phyloP scores from a whole-genome alignment of 2,888 invertebrate genomes.

The Caenorhabditis parvicauda region DNA sequence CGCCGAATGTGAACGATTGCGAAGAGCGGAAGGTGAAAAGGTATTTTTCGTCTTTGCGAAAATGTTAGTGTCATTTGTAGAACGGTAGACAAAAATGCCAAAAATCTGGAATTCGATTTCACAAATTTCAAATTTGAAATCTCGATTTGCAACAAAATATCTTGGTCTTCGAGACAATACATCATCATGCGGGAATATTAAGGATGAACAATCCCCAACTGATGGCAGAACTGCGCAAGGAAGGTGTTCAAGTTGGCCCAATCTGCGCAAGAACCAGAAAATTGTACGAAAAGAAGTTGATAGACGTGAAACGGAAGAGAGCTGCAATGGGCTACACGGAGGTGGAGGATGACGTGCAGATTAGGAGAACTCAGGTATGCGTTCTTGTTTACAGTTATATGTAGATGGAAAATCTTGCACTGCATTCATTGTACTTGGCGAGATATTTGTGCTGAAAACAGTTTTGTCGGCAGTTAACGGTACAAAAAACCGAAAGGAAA shows the following conservation, averaged over 20 bases:
- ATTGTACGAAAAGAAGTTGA: constrained; percentile 46
- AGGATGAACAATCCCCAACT: constrained; percentile 26
- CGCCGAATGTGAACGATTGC: constrained; percentile 28
- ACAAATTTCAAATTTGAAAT: too few species aligned
- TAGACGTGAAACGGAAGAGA: constrained; percentile 17
- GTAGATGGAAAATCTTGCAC: too few species aligned
- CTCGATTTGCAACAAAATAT: background rate
- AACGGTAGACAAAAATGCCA: background rate
- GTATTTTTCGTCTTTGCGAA: too few species aligned
- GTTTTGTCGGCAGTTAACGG: too few species aligned
- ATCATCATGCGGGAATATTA: too few species aligned
- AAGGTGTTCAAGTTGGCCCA: constrained; percentile 44
- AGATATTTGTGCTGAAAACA: too few species aligned
- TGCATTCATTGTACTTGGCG: too few species aligned
- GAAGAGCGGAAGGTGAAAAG: constrained; percentile 20
- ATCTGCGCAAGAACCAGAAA: constrained; percentile 34
- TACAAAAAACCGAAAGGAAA: too few species aligned
- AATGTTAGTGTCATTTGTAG: background rate
- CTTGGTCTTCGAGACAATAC: too few species aligned
- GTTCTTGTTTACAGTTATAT: too few species aligned
- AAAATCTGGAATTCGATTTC: too few species aligned
- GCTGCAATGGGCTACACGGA: constrained; percentile 13
- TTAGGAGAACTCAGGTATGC: too few species aligned
- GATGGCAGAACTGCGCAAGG: constrained; percentile 25
- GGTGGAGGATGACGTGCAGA: background rate